These are phyloP conservation scores for Dufourea novaeangliae DNA, from an alignment of 1,140 invertebrate species.

Conservation along the genomic window DNA sequence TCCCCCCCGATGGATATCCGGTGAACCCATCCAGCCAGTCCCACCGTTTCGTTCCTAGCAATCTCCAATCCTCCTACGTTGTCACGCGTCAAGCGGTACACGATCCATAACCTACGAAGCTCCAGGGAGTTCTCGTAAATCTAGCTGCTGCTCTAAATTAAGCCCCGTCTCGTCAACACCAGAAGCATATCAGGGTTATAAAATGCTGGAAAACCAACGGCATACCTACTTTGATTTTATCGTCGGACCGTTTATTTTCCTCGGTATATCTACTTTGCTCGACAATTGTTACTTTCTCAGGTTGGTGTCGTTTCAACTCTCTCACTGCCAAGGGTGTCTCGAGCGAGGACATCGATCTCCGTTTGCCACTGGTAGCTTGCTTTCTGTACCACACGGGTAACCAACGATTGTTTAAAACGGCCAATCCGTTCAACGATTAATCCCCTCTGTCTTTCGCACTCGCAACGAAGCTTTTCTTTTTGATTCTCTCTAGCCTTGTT, in stretches of 20 bases:
- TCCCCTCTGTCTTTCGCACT: neutral
- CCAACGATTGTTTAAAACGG: too few relatives aligned
- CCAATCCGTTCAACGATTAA: too few relatives aligned
- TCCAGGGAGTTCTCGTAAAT: conserved; percentile 51
- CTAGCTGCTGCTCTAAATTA: conserved; percentile 54
- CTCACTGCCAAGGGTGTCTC: too few relatives aligned
- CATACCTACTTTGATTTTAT: conserved; percentile 56
- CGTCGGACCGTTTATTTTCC: conserved; percentile 17
- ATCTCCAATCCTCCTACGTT: conserved; percentile 36
- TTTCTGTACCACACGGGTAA: too few relatives aligned
- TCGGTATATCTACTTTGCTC: neutral
- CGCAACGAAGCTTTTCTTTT: too few relatives aligned
- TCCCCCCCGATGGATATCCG: neutral
- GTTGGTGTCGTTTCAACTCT: conserved; percentile 26
- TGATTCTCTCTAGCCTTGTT: too few relatives aligned
- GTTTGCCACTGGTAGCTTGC: too few relatives aligned
- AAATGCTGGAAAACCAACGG: conserved; percentile 44
- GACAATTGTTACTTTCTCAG: neutral
- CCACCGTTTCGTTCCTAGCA: conserved; percentile 23
- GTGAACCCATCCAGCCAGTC: neutral
- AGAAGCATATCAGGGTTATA: conserved; percentile 38
- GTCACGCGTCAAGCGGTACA: conserved; percentile 54
- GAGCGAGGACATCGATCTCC: too few relatives aligned
- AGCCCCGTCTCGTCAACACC: conserved; percentile 47
- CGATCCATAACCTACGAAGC: conserved; percentile 58